Evolutionary conservation across 2,888 invertebrate species (phyloP).

Genomic region (Pyrochroa serraticornis): DNA sequence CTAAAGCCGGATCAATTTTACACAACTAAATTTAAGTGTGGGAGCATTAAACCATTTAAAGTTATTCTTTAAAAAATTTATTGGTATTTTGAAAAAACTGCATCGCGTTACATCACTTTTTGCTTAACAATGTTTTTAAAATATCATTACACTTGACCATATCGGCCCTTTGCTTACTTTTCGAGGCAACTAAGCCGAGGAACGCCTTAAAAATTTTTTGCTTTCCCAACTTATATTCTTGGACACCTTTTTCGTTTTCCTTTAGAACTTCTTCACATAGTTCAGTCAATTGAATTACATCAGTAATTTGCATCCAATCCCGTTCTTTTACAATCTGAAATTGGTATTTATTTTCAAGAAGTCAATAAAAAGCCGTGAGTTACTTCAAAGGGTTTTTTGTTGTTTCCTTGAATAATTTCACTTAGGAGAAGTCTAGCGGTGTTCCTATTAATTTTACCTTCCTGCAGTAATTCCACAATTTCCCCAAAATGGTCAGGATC

Average conservation of each 20-base stretch:
- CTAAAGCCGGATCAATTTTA: too few species aligned
- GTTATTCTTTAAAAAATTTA: too few species aligned
- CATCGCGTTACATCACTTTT: constrained; percentile 44
- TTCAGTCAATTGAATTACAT: constrained; percentile 64
- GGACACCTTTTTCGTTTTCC: constrained; percentile 70
- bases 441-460: constrained; percentile 67
- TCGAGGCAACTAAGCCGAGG: constrained; percentile 65
- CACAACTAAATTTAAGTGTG: too few species aligned
- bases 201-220: constrained; percentile 71
- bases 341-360: neutral
- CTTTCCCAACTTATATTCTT: constrained; percentile 73
- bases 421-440: constrained; percentile 63
- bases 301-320: constrained; percentile 69
- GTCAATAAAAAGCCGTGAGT: neutral
- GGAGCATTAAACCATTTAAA: too few species aligned
- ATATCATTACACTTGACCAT: constrained; percentile 68
- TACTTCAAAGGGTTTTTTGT: constrained; percentile 47
- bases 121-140: constrained; percentile 67
- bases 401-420: constrained; percentile 58
- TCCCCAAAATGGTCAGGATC: constrained; percentile 65
- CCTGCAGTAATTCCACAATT: constrained; percentile 66
- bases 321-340: constrained; percentile 66
- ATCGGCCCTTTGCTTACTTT: constrained; percentile 68
- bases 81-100: too few species aligned
- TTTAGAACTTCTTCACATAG: constrained; percentile 68